Evolutionary conservation across 2,888 invertebrate species (phyloP).

Genomic region (Macroteleia sp.): DNA sequence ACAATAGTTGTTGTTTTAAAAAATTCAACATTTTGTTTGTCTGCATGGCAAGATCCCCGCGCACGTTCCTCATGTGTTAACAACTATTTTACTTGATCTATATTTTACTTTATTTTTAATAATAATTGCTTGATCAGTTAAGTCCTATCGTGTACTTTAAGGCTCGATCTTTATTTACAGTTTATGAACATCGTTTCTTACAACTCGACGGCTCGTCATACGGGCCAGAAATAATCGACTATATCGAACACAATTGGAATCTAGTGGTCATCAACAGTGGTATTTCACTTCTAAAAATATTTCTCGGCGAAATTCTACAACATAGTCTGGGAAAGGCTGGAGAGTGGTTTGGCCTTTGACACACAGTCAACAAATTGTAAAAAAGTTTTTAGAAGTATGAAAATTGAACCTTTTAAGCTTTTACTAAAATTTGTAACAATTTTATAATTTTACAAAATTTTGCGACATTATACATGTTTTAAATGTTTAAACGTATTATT

Average conservation of each 20-base stretch:
- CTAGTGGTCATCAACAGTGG: slow-evolving; percentile 58
- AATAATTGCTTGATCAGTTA: slow-evolving; percentile 25
- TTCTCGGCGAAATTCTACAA: no score
- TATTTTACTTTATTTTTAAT: slow-evolving; percentile 22
- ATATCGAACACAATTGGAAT: slow-evolving; percentile 63
- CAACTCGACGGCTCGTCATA: slow-evolving; percentile 43
- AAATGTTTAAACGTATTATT: no score
- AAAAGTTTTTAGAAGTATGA: no score
- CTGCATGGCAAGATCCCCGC: slow-evolving; percentile 74
- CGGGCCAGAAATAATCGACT: slow-evolving; percentile 47
- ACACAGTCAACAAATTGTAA: no score
- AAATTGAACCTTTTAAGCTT: no score
- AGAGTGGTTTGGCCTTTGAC: no score
- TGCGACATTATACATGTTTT: no score
- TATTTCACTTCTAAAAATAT: slow-evolving; percentile 1
- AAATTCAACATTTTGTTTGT: not conserved
- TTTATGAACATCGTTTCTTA: slow-evolving; percentile 71
- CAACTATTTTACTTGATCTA: slow-evolving; percentile 22
- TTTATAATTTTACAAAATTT: no score
- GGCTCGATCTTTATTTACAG: slow-evolving; percentile 60
- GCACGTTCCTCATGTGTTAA: slow-evolving; percentile 46
- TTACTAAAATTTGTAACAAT: no score
- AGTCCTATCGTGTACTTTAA: slow-evolving; percentile 46
- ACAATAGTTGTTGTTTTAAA: no score
- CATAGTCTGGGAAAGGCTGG: no score